Conservation (phyloP, 2,113 vertebrate genomes). For the Alethe castanea region DNA sequence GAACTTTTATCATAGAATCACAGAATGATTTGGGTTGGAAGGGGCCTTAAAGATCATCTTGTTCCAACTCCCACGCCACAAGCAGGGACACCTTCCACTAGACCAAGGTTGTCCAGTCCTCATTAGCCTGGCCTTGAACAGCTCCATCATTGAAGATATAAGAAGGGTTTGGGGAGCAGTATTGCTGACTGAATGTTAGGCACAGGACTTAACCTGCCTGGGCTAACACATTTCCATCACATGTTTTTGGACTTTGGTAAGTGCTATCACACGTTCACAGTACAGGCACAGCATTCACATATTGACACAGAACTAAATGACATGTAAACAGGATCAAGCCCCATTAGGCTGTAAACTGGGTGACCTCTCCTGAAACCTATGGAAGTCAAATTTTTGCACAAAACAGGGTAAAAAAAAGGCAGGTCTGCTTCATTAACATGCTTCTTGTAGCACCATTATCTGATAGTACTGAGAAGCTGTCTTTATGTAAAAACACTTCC, state of each 20-base stretch:
- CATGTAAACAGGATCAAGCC: neutral
- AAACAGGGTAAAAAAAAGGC: neutral
- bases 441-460: neutral
- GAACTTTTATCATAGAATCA: neutral
- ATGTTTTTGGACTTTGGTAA: neutral
- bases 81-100: neutral
- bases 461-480: neutral
- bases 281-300: neutral
- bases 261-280: neutral
- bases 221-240: neutral
- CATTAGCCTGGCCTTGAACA: neutral
- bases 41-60: neutral
- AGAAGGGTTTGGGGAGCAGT: neutral
- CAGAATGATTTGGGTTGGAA: neutral
- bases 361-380: neutral
- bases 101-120: neutral
- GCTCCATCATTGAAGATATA: neutral
- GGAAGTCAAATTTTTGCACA: neutral
- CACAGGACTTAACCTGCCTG: neutral
- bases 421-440: neutral
- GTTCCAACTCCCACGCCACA: accelerated
- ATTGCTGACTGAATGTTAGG: neutral
- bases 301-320: neutral
- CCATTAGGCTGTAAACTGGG: neutral
- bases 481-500: neutral